phyloP scores from a whole-genome alignment of 1,140 invertebrate species.

The Idris sp. region DNA sequence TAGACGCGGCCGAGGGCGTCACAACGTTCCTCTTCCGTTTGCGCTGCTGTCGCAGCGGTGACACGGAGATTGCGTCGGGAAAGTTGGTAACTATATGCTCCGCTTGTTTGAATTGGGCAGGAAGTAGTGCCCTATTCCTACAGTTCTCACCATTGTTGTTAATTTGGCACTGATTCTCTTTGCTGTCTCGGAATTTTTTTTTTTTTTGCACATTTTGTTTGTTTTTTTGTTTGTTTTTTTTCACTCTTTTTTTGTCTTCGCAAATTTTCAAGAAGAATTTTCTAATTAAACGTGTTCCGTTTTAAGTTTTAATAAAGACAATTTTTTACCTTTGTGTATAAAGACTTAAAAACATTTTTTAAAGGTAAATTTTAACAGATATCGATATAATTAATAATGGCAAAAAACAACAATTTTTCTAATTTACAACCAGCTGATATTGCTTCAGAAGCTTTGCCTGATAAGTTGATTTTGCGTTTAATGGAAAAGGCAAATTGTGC shows the following conservation, averaged over 20 bases:
- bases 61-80: slow-evolving; percentile 69
- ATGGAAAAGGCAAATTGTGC: too few relatives aligned
- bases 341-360: too few relatives aligned
- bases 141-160: slow-evolving; percentile 69
- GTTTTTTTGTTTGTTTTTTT: slow-evolving; percentile 4
- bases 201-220: slow-evolving; percentile 3
- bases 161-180: slow-evolving; percentile 71
- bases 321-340: slow-evolving; percentile 30
- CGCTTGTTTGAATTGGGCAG: slow-evolving; percentile 74
- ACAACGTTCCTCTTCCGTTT: slow-evolving; percentile 65
- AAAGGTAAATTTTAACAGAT: too few relatives aligned
- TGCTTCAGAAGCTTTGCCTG: too few relatives aligned
- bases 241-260: slow-evolving; percentile 9
- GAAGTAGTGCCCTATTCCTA: slow-evolving; percentile 65
- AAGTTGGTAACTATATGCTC: slow-evolving; percentile 74
- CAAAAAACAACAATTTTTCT: too few relatives aligned
- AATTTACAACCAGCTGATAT: too few relatives aligned
- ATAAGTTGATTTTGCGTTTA: too few relatives aligned
- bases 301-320: slow-evolving; percentile 42
- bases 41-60: slow-evolving; percentile 63
- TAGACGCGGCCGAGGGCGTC: slow-evolving; percentile 64
- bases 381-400: too few relatives aligned
- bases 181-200: slow-evolving; percentile 52
- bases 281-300: slow-evolving; percentile 39
- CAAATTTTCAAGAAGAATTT: slow-evolving; percentile 39